A percentile compares a stretch with the other conserved stretches of the same genome.
These are phyloP conservation scores for Cygnus buccinator DNA, from an alignment of 2,113 vertebrate species.

Conservation along the genomic window DNA sequence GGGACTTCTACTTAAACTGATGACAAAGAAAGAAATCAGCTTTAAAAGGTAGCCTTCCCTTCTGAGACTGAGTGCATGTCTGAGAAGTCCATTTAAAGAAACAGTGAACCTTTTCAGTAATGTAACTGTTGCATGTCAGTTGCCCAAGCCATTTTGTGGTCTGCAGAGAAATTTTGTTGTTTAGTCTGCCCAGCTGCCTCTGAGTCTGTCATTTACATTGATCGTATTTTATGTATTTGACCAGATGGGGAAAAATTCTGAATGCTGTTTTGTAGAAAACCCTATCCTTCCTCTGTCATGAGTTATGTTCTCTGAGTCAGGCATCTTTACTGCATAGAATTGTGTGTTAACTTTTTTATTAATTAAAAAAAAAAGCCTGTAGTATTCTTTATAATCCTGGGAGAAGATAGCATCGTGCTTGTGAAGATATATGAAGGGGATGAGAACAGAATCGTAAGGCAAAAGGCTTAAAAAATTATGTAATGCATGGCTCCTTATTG, in stretches of 20 bases:
- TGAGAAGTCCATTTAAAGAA: constrained; percentile 23
- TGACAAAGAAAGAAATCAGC: too few species aligned
- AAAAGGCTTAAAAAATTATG: neutral
- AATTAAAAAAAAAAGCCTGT: neutral
- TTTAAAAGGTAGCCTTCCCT: neutral
- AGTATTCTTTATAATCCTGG: neutral
- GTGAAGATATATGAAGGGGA: neutral
- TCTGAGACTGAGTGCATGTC: neutral
- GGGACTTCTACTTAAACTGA: neutral
- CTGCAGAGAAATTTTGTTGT: neutral
- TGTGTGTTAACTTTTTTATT: neutral
- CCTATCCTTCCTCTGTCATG: neutral
- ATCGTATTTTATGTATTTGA: neutral
- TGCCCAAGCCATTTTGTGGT: neutral
- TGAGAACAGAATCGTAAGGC: neutral
- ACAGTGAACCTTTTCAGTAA: neutral
- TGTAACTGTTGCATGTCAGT: neutral
- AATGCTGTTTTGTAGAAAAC: neutral
- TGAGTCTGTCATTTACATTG: neutral
- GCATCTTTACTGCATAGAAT: neutral
- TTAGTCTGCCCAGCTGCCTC: neutral
- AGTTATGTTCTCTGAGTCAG: neutral
- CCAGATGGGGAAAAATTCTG: neutral
- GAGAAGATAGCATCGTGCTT: neutral
- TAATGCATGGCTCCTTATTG: neutral